Base-by-base conservation (phyloP, 2,113 vertebrate genomes). In the Cettia cetti region DNA sequence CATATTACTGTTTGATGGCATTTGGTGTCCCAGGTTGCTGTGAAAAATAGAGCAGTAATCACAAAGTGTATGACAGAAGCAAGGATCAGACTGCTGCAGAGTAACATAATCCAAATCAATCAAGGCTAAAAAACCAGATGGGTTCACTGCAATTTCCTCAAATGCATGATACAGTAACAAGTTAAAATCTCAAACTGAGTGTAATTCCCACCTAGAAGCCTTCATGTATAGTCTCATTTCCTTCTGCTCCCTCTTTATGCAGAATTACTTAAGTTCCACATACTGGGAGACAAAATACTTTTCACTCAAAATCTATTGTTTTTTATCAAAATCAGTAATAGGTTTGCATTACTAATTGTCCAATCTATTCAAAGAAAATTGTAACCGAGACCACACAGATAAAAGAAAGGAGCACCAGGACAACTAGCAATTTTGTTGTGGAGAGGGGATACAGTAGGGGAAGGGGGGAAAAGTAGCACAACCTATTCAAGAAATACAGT, bases 381-480 rank as follows among this genome's bases (percentile, higher is more conserved):
- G 2, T 11, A 87, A 66, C 18, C 40, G 24, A 71, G 9, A 80
- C 33, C 5, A 35, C 10, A 57, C 6, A 83, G 47, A 83, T 1
- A 81, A 42, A 65, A 74, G 10, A 24, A 84, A 35, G 6, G 11
- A 81, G 10, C 37, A 69, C 3, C 19, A 63, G 0, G 2, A 50
- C 14, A 37, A 42, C 2, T 7, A 56, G 16, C 6, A 49, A 31
- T 45, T 61, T 42, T 84, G 7, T 4, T 14, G 26, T 18, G 33
- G 21, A 7, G 7, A 64, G 5, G 2, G 4, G 24, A 53, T 1
- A 1, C 10, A 79, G 15, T 8, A 79, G 6, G 7, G 8, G 16
- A 77, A 23, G 12, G 1, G 1, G 18, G 8, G 17, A 54, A 68
- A 33, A 74, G 11, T 2, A 74, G 10, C 22, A 50, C 9, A 31